phyloP scores from a whole-genome alignment of 1,140 invertebrate species.

The Procambarus virginalis region DNA sequence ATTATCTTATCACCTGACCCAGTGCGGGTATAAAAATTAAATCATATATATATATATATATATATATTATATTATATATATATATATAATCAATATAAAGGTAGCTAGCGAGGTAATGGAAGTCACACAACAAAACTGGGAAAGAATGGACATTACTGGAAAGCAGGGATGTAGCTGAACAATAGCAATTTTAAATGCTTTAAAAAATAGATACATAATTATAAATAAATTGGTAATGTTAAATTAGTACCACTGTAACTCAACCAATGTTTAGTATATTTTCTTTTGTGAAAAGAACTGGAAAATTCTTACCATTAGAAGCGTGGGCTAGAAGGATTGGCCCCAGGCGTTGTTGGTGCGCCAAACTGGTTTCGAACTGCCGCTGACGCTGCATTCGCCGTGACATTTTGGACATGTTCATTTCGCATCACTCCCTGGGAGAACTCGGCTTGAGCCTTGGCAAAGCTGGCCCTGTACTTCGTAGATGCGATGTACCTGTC shows the following conservation, averaged over 20 bases:
- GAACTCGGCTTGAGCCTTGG: constrained; percentile 98
- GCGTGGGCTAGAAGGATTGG: constrained; percentile 36
- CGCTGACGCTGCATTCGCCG: constrained; percentile 85
- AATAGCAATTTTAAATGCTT: no score
- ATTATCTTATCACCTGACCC: no score
- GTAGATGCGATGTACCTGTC: constrained; percentile 95
- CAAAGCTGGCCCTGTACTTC: constrained; percentile 94
- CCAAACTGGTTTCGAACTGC: constrained; percentile 83
- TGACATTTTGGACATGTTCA: constrained; percentile 94
- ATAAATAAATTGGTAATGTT: no score
- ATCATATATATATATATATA: no score
- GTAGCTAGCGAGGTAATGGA: neutral
- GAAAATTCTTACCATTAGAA: constrained; percentile 30
- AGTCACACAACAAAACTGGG: no score
- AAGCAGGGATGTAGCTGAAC: no score
- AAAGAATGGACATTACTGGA: no score
- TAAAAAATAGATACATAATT: no score
- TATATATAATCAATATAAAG: no score
- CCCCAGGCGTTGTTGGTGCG: constrained; percentile 14
- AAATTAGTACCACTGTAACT: neutral
- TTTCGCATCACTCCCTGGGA: constrained; percentile 95
- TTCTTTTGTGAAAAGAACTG: neutral
- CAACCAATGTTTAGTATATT: no score
- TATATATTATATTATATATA: no score
- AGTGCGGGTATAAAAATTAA: no score